Conservation (phyloP, 2,888 invertebrate species). For the Operophtera brumata region DNA sequence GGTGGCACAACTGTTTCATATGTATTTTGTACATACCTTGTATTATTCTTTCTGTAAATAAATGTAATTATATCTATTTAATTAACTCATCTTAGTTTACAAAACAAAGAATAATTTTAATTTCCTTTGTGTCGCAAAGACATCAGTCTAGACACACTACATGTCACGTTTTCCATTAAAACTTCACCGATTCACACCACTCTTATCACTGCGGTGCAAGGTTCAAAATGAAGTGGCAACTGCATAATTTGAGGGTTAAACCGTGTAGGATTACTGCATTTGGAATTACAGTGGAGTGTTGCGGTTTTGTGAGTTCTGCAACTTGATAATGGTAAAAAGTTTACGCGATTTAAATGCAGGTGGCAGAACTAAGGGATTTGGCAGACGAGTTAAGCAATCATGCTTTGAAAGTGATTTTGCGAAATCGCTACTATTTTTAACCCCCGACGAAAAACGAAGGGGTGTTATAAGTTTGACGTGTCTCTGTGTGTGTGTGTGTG, state of each 20-base stretch:
- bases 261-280: slow-evolving; percentile 36
- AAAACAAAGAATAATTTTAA: slow-evolving; percentile 25
- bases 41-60: no score
- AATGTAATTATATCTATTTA: background rate
- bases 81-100: slow-evolving; percentile 17
- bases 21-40: no score
- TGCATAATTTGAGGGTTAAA: slow-evolving; percentile 29
- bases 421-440: background rate
- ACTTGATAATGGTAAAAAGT: slow-evolving; percentile 28
- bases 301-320: slow-evolving; percentile 34
- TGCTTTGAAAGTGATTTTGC: background rate
- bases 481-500: no score
- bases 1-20: no score
- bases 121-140: slow-evolving; percentile 38
- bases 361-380: slow-evolving; percentile 9
- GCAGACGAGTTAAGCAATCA: slow-evolving; percentile 7
- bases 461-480: no score
- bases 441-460: no score
- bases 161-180: slow-evolving; percentile 40
- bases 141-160: slow-evolving; percentile 33
- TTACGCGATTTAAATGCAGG: slow-evolving; percentile 24
- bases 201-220: slow-evolving; percentile 17
- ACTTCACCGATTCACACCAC: slow-evolving; percentile 1
- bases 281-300: slow-evolving; percentile 38
- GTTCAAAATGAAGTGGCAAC: slow-evolving; percentile 16